These are phyloP conservation scores for Neotoxoptera formosana DNA, from an alignment of 1,140 invertebrate species.

Conservation along the genomic window DNA sequence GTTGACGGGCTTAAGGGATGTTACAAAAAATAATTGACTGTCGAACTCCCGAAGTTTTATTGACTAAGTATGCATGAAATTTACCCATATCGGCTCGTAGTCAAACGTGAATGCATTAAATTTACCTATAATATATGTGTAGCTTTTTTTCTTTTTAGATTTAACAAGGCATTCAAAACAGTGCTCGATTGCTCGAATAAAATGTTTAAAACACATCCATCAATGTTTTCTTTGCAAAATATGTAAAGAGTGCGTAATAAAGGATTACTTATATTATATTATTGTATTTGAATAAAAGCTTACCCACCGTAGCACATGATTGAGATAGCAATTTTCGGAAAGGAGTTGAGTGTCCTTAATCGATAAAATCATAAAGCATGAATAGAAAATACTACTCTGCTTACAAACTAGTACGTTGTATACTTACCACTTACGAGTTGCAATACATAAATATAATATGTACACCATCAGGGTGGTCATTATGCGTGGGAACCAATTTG, in stretches of 20 bases:
- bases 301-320: not conserved
- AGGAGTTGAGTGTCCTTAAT: not conserved
- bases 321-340: not conserved
- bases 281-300: slow-evolving; percentile 1
- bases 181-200: not conserved
- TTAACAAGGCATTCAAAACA: not conserved
- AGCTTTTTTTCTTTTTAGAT: not conserved
- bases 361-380: not conserved
- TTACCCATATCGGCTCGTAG: not conserved
- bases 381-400: not conserved
- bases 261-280: not conserved
- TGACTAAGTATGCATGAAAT: not conserved
- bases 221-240: slow-evolving; percentile 10
- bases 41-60: not conserved
- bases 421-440: not conserved
- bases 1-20: not conserved
- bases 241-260: not conserved
- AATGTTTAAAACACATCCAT: not conserved
- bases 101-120: not conserved
- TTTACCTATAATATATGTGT: not conserved
- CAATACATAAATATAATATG: not conserved
- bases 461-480: not conserved
- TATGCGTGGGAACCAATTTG: not conserved
- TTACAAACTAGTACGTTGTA: not conserved
- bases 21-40: not conserved